Base-by-base conservation (phyloP, 2,797 vertebrate genomes). In the Lycodopsis pacificus region DNA sequence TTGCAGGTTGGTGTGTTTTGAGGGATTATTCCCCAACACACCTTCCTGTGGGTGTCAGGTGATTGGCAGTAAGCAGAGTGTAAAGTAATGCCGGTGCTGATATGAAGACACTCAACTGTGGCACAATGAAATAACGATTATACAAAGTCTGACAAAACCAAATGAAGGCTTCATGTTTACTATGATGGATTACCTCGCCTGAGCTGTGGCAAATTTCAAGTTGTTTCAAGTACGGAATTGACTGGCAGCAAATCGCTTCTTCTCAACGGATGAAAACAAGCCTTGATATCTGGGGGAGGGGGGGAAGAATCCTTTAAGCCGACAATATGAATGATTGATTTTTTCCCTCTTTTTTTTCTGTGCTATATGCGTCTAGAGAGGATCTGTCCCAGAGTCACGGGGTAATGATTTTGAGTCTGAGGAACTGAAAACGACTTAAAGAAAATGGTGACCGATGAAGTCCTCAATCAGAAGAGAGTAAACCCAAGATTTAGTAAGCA, bases 111-210 rank as follows among this genome's bases (percentile, higher is more conserved):
- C 82, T 91, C 78, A 63, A 68, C 73, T 74, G 65, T 82, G 73
- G 71, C 86, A 76, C 81, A 89, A 83, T 86, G 80, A 86, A 88
- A 84, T 71, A 78, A 71, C 11, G 69, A 90, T 87, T 90, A 87
- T 87, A 76, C 86, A 86, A 83, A 89, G 65, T 73, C 84, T 73
- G 84, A 87, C 82, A 89, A 86, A 82, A 76, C 38, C 74, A 89
- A 93, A 88, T 85, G 54, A 88, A 76, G 77, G 66, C 74, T 67
- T 46, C 19, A 2, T 83, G 82, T 87, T 90, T 73, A 68, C 79
- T 22, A 27, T 88, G 89, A 92, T 90, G 88, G 83, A 92, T 92
- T 89, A 80, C 83, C 79, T 67, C 3, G 65, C 65, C 0, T 36
- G n/a, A 79, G 83, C 64, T 2, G 63, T 57, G 25, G 70, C 62